A percentile compares a stretch with the other conserved stretches of the same genome.
These are phyloP conservation scores for Rhea pennata DNA, from an alignment of 2,113 vertebrate genomes.

Conservation along the genomic window DNA sequence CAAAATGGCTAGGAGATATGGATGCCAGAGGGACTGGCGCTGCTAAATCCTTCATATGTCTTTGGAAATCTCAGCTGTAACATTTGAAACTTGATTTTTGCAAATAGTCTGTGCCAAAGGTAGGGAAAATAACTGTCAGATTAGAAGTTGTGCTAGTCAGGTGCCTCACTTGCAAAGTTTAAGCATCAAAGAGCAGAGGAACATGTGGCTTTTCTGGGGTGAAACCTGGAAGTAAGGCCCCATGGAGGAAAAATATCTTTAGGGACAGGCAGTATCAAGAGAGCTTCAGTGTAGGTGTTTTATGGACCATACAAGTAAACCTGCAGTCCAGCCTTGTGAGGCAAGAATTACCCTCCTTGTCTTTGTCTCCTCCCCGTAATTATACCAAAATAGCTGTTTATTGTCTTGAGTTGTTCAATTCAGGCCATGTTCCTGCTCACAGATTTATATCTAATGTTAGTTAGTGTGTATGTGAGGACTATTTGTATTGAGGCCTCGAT, in stretches of 20 bases:
- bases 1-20: neutral
- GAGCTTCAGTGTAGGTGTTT: neutral
- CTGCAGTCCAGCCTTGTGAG: neutral
- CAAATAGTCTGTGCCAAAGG: neutral
- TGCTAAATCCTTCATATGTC: neutral
- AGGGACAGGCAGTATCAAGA: neutral
- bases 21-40: neutral
- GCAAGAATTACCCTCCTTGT: neutral
- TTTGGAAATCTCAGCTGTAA: neutral
- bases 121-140: neutral
- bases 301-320: too few species aligned
- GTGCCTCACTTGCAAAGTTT: neutral
- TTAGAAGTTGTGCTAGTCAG: neutral
- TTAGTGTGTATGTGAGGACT: neutral
- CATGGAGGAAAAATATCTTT: neutral
- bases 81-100: neutral
- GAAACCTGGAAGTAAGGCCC: neutral
- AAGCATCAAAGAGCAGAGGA: neutral
- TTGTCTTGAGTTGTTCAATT: neutral
- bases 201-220: neutral
- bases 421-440: neutral
- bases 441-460: neutral
- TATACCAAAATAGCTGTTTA: fast-evolving
- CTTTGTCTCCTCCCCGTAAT: neutral
- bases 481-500: neutral